Evolutionary conservation across 2,797 vertebrate species (phyloP), one percentile per base, ranked within the genome.

Genomic region (Bryconaethiops microstoma): DNA sequence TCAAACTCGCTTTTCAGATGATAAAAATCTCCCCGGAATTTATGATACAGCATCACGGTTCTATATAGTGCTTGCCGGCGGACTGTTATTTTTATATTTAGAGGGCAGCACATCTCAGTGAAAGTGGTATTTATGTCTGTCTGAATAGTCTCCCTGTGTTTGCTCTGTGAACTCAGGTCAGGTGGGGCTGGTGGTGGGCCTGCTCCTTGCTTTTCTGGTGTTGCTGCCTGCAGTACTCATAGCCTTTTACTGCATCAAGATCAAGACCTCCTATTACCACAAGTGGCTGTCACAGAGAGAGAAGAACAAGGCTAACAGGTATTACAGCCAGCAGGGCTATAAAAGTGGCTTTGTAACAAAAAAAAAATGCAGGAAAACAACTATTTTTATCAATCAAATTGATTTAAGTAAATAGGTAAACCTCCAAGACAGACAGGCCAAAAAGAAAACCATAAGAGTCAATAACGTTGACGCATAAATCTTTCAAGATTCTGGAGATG

Each of bases 121-220:
- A 60, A 79, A 82, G 79, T 85, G 71, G 63, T 78, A 29, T 82
- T 84, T 83, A 62, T 63, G 67, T 78, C 75, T 70, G 45, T 50
- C 52, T 69, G 54, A 72, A 82, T 73, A 29, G 76, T 70, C 54
- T 48, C 59, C 79, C 54, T 77, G 23, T 81, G 50, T 82, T 72
- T 78, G 63, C 72, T 82, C 13, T 74, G 42, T 59, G 12, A 57
- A 73, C 76, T 80, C 94, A 98, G 97, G 88, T 83, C 91, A 90
- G 0, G 85, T 92, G 1, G 88, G 93, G 76, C 82, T 96, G 85
- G 88, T 96, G 23, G 83, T 86, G 0, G 92, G 92, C 0, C 79
- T 96, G 65, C 87, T 96, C 23, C 93, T 96, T 79, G 86, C 94
- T 84, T 95, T 95, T 90, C 90, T 98, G 77, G 89, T 96, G 73